phyloP scores from a whole-genome alignment of 2,113 vertebrate species.

The Chionomys nivalis region DNA sequence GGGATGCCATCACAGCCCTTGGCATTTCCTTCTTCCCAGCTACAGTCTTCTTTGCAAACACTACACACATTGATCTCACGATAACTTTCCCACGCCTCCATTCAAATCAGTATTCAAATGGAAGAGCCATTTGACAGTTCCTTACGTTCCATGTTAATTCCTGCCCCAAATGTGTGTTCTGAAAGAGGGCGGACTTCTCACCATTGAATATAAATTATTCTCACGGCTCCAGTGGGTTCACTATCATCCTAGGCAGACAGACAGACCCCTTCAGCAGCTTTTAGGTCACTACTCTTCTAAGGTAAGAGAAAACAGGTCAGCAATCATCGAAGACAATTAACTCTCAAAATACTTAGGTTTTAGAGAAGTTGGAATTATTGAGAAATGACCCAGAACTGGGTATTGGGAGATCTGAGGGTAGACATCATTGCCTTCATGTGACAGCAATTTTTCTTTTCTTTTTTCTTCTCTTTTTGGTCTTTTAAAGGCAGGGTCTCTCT shows the following conservation, averaged over 20 bases:
- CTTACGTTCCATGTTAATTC: not conserved
- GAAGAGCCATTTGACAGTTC: not conserved
- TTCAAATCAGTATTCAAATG: conserved; percentile 41
- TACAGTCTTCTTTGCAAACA: conserved; percentile 67
- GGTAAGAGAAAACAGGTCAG: conserved; percentile 27
- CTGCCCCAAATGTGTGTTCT: conserved; percentile 18
- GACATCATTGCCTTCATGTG: not conserved
- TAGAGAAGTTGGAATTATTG: not conserved
- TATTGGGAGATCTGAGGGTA: not conserved
- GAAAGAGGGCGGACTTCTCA: conserved; percentile 57
- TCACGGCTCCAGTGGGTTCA: conserved; percentile 72
- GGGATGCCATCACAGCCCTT: conserved; percentile 63
- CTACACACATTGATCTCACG: not conserved
- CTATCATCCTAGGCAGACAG: conserved; percentile 68
- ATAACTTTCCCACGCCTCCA: not conserved
- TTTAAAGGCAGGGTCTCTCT: not conserved
- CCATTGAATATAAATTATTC: conserved; percentile 74
- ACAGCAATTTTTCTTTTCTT: not conserved
- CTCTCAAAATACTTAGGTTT: not conserved
- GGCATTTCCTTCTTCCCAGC: conserved; percentile 70
- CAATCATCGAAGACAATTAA: conserved; percentile 59
- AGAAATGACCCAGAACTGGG: not conserved
- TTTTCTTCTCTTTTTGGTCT: not conserved
- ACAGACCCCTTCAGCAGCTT: conserved; percentile 71
- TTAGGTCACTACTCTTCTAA: conserved; percentile 70